phyloP scores from a whole-genome alignment of 2,888 invertebrate genomes.

The Alloplasta piceator region DNA sequence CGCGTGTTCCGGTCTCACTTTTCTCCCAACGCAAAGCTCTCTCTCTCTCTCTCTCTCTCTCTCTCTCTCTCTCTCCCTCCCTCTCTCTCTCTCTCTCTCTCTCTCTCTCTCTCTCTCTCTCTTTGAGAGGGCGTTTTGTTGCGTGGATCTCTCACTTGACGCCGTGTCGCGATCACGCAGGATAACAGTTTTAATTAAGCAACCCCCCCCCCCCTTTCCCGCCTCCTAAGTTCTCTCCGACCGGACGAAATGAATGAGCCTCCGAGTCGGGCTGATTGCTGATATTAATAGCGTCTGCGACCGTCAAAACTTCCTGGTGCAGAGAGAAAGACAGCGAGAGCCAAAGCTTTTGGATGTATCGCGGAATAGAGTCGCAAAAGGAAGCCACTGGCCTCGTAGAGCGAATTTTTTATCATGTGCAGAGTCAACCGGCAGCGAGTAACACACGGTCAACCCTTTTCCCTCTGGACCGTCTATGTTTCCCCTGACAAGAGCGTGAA shows the following conservation, averaged over 20 bases:
- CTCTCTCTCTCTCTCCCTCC: too few species aligned
- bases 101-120: too few species aligned
- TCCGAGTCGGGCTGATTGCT: conserved; percentile 61
- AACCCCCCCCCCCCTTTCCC: conserved; percentile 36
- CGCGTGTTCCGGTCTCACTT: conserved; percentile 53
- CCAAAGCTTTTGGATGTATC: conserved; percentile 31
- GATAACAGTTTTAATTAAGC: conserved; percentile 79
- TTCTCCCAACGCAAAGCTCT: neutral
- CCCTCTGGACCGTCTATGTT: conserved; percentile 12
- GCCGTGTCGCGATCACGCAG: conserved; percentile 68
- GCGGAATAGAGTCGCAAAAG: conserved; percentile 2
- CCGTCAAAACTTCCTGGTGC: conserved; percentile 55
- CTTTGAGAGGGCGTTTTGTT: conserved; percentile 34
- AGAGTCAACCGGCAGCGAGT: neutral
- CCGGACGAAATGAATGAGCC: conserved; percentile 59
- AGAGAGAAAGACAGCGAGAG: neutral
- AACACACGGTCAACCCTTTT: conserved; percentile 9
- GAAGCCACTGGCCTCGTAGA: conserved; percentile 20
- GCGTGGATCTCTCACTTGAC: conserved; percentile 59
- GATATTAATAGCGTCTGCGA: conserved; percentile 62
- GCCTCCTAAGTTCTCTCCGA: conserved; percentile 24
- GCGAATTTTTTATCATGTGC: conserved; percentile 26
- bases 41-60: too few species aligned
- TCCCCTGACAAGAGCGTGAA: neutral
- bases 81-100: too few species aligned